phyloP scores from a whole-genome alignment of 2,888 invertebrate species.

The Brachynemurus nebulosus region DNA sequence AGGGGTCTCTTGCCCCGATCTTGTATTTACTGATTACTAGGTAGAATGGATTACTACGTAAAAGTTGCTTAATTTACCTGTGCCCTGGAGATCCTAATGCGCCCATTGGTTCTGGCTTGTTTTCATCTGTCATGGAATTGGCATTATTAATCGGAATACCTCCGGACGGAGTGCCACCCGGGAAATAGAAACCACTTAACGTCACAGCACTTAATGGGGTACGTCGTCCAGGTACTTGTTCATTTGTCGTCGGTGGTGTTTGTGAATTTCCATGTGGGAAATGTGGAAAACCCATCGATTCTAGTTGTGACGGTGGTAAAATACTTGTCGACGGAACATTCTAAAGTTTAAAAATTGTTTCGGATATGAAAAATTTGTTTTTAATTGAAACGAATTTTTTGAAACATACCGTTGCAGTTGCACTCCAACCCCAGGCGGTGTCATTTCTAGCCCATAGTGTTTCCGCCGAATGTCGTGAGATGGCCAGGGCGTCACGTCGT shows the following conservation, averaged over 20 bases:
- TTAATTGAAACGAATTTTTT: neutral
- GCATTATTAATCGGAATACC: constrained; percentile 18
- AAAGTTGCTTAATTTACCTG: too few species aligned
- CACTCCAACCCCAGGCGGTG: constrained; percentile 31
- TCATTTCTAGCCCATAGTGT: constrained; percentile 29
- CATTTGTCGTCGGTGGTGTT: constrained; percentile 31
- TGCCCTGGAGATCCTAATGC: constrained; percentile 19
- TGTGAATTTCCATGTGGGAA: constrained; percentile 23
- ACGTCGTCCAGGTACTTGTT: constrained; percentile 44
- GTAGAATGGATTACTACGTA: too few species aligned
- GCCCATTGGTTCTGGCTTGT: constrained; percentile 56
- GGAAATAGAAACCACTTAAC: constrained; percentile 77
- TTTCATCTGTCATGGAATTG: constrained; percentile 53
- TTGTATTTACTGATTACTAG: too few species aligned
- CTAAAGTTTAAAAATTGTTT: neutral
- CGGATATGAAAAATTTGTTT: constrained; percentile 1
- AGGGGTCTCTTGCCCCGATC: too few species aligned
- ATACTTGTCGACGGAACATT: constrained; percentile 8
- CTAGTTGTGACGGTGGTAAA: constrained; percentile 5
- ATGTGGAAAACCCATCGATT: constrained; percentile 3
- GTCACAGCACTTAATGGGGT: constrained; percentile 76
- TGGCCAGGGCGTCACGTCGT: constrained; percentile 25
- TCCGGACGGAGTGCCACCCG: constrained; percentile 37
- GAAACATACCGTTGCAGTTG: constrained; percentile 21
- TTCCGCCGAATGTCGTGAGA: constrained; percentile 29